Base-by-base conservation (phyloP, 2,113 vertebrate species). In the Nanorana parkeri region DNA sequence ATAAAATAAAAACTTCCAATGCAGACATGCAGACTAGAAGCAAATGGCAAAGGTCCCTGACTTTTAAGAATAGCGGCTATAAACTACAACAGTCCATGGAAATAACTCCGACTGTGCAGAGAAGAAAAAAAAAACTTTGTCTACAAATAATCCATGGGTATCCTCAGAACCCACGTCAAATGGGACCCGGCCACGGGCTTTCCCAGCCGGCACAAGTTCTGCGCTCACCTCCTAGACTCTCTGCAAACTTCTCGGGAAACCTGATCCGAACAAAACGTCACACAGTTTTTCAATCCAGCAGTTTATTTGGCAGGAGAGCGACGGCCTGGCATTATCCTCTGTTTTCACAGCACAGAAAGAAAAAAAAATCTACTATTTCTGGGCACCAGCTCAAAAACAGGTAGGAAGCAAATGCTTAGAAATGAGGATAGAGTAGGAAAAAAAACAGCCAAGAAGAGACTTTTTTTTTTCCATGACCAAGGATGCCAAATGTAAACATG, bases 301-400 rank as follows among this genome's bases (percentile, higher is more conserved):
- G 92, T 88, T 92, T 90, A 89, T 86, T 91, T 94, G 94, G 94
- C 94, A 94, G 80, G 68, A 80, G 84, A 85, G 84, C 85, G 89
- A 88, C 92, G 90, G 91, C 90, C 90, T 95, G 94, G 93, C 94
- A 93, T 90, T 88, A 90, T 90, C 86, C 84, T 88, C 89, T 91
- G 89, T 28, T 89, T 92, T 93, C 92, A 94, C 91, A 94, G 93
- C 92, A 94, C 91, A 94, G 93, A 76, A 76, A 63, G n/a, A n/a
- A 77, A 76, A 73, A 55, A 64, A 76, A 81, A 95, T 93, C 92
- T 94, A 92, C 93, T 94, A 93, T 94, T 93, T 94, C 94, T 94
- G 94, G 95, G 94, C 94, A 95, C 87, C 3, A 77, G 68, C 91
- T 96, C 94, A 95, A 95, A 94, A 94, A 90, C 94, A 95, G 94